Evolutionary conservation across 2,888 invertebrate species (phyloP), one percentile per base, ranked within the genome.

Genomic region (Candidula unifasciata): DNA sequence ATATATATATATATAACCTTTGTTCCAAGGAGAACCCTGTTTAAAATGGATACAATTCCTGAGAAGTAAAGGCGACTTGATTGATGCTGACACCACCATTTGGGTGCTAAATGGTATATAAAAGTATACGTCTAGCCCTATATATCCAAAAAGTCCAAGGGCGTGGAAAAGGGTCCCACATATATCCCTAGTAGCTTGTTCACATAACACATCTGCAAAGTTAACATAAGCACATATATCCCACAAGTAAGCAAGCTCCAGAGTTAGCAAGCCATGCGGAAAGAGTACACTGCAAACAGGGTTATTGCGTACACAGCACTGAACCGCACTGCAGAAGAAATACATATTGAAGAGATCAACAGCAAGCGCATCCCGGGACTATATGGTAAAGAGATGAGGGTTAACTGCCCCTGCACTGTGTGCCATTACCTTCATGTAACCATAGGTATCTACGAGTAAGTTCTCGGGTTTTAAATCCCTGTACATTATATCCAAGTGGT

Each of bases 381-480:
- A 44, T 44, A 73, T 18, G 66, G 57, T 37, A 73, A 64, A 78
- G 64, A 83, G 60, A 60, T 80, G 35, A 73, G 73, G 73, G 83
- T 44, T 44, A 44, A 44, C 44, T 44, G 35, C 30, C 64, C 60
- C 73, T 57, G 18, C 21, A 33, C 30, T 27, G n/a, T 60, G 80
- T 73, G 86, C 84, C n/a, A n/a, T n/a, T 88, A 88, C 87, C 87
- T 88, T 87, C 90, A 99, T 96, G 95, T 99, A 99, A 90, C 98
- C 98, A 95, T 89, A 86, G 86, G 97, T 97, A 94, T 99, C 98
- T 92, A 99, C 98, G 90, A 99, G 96, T 93, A 99, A 95, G 95
- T 99, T 99, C 95, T 99, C 99, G 60, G 99, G 99, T 94, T 99
- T 99, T 93, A 99, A 96, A 95, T 99, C 99, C 93, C 99, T 96